Conservation (phyloP, 2,888 invertebrate species). For the Lutraria lutraria region DNA sequence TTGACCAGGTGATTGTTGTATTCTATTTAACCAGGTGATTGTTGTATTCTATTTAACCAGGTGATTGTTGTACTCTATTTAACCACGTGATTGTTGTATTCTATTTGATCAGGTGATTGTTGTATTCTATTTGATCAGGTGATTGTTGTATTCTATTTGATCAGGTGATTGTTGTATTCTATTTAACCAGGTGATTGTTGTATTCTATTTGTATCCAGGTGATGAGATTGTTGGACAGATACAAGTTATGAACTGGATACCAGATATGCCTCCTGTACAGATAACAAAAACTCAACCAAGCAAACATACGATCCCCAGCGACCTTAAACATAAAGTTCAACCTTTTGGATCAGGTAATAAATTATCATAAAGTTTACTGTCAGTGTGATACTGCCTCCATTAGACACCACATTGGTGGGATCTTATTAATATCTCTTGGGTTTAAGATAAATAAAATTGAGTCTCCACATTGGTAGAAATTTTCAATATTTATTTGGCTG, state of each 20-base stretch:
- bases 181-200: no score
- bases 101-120: no score
- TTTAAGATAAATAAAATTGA: no score
- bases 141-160: background rate
- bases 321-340: constrained; percentile 29
- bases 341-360: constrained; percentile 45
- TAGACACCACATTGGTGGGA: no score
- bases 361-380: background rate
- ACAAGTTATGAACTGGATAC: constrained; percentile 46
- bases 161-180: background rate
- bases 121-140: background rate
- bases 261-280: constrained; percentile 32
- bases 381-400: no score
- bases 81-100: background rate
- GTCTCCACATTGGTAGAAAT: no score
- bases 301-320: constrained; percentile 41
- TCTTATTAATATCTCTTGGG: no score
- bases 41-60: background rate
- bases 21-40: background rate
- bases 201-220: constrained; percentile 17
- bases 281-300: constrained; percentile 18
- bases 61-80: background rate
- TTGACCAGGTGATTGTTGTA: constrained; percentile 15
- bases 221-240: constrained; percentile 36
- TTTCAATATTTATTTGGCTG: no score